Evolutionary conservation across 2,888 invertebrate genomes (phyloP).

Genomic region (Clusia tigrina): DNA sequence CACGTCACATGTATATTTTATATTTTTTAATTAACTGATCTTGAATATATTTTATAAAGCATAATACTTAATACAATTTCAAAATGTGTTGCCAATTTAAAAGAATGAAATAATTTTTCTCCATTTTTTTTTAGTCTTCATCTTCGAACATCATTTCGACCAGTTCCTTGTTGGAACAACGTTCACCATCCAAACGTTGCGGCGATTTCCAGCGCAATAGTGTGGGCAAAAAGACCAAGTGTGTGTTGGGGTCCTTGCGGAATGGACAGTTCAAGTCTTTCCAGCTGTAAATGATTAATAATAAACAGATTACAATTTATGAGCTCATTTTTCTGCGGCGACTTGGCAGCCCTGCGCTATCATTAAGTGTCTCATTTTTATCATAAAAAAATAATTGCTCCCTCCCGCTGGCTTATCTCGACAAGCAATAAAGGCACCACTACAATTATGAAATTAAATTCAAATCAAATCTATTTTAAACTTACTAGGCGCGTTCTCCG

Average conservation of each 20-base stretch:
- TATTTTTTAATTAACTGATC: neutral
- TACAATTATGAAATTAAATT: too few relatives aligned
- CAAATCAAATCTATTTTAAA: too few relatives aligned
- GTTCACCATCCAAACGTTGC: constrained; percentile 80
- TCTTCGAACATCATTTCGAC: constrained; percentile 83
- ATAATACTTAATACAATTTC: neutral
- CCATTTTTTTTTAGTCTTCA: constrained; percentile 66
- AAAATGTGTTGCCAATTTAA: neutral
- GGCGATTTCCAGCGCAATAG: constrained; percentile 80
- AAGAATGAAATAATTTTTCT: neutral
- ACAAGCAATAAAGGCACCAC: too few relatives aligned
- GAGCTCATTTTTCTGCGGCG: too few relatives aligned
- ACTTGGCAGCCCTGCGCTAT: too few relatives aligned
- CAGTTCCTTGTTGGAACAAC: constrained; percentile 77
- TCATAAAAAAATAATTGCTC: too few relatives aligned
- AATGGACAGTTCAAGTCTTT: constrained; percentile 83
- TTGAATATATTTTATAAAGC: neutral
- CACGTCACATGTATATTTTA: neutral
- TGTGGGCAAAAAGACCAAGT: constrained; percentile 83
- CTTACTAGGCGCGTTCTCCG: constrained; percentile 79
- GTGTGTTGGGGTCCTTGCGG: constrained; percentile 76
- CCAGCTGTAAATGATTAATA: too few relatives aligned
- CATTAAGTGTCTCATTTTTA: too few relatives aligned
- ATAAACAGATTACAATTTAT: too few relatives aligned
- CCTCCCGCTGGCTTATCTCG: too few relatives aligned